Percentiles rank a stretch among this genome's conserved stretches.
Evolutionary conservation across 1,140 invertebrate genomes (phyloP).

Genomic region (Orussus abietinus): DNA sequence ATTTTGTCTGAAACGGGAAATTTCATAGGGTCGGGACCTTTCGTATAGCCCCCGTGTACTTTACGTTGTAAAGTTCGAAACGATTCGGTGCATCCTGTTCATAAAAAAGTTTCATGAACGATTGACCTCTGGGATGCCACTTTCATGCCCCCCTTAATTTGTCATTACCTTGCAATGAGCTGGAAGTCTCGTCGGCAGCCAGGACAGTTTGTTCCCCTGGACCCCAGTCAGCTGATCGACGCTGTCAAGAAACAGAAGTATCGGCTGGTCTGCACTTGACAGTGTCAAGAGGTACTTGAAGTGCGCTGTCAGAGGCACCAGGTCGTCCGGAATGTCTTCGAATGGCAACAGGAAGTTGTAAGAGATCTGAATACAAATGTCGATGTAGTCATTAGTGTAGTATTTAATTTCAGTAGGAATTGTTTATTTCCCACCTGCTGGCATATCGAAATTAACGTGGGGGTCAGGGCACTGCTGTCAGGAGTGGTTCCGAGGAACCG

Average conservation of each 20-base stretch:
- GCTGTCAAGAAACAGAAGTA: slow-evolving; percentile 86
- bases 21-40: no score
- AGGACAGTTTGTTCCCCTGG: slow-evolving; percentile 92
- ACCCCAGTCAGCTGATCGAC: slow-evolving; percentile 94
- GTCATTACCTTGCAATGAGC: slow-evolving; percentile 78
- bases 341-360: slow-evolving; percentile 92
- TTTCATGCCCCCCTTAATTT: not conserved
- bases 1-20: no score
- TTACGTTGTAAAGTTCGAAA: no score
- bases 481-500: slow-evolving; percentile 96
- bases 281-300: slow-evolving; percentile 90
- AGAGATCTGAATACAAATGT: slow-evolving; percentile 68
- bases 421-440: slow-evolving; percentile 66
- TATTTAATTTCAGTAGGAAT: slow-evolving; percentile 5
- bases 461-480: slow-evolving; percentile 90
- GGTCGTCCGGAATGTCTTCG: slow-evolving; percentile 91
- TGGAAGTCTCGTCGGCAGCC: slow-evolving; percentile 90
- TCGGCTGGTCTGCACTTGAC: slow-evolving; percentile 75
- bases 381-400: slow-evolving; percentile 3
- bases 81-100: no score
- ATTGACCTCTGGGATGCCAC: no score
- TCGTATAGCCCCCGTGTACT: no score
- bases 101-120: no score
- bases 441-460: slow-evolving; percentile 92
- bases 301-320: slow-evolving; percentile 91